phyloP scores from a whole-genome alignment of 2,113 vertebrate genomes.

The Brienomyrus longianalis region DNA sequence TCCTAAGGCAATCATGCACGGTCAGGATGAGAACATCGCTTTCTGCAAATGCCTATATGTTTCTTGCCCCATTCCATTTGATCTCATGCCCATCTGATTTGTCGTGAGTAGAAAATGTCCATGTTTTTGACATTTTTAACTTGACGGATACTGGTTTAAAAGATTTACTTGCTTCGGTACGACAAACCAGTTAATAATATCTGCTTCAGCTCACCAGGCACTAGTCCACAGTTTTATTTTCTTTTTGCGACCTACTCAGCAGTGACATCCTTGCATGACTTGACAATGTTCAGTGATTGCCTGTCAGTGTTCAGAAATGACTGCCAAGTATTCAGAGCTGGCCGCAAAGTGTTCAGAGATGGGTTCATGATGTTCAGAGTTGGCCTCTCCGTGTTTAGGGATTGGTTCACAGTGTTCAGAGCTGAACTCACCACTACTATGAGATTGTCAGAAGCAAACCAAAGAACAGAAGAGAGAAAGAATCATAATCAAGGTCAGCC shows the following conservation, averaged over 20 bases:
- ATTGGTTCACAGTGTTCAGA: background rate
- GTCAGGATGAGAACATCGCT: background rate
- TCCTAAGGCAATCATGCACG: background rate
- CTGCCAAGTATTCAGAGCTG: background rate
- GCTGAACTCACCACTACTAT: background rate
- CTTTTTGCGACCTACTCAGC: background rate
- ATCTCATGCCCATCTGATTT: background rate
- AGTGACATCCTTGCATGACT: background rate
- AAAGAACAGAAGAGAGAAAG: background rate
- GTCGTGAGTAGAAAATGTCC: background rate
- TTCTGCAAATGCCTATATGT: background rate
- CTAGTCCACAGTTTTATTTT: background rate
- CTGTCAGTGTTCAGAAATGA: background rate
- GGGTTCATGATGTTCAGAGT: background rate
- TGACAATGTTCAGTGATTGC: background rate
- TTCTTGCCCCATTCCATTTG: background rate
- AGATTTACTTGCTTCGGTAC: conserved; percentile 10
- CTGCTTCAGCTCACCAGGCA: background rate
- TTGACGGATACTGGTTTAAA: conserved; percentile 26
- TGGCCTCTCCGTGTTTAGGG: background rate
- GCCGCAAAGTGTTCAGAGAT: background rate
- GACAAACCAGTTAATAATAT: background rate
- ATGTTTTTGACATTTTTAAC: background rate
- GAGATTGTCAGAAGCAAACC: background rate
- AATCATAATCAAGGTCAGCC: background rate